Evolutionary conservation across 2,113 vertebrate species (phyloP).

Genomic region (Euleptes europaea): DNA sequence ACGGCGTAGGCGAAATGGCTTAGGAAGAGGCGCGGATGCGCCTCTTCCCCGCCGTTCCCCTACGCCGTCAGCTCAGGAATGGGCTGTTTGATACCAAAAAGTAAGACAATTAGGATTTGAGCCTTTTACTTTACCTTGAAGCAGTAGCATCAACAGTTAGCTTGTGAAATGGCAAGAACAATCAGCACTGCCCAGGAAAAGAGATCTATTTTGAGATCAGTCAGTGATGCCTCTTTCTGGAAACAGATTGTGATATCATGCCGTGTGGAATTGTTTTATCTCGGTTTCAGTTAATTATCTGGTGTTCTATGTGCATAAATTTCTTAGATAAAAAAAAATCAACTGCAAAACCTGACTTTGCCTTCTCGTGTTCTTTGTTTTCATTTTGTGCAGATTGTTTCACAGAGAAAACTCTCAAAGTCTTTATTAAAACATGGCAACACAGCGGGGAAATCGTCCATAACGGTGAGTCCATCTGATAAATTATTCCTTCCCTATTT

Average conservation of each 20-base stretch:
- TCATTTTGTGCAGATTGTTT: slow-evolving; percentile 86
- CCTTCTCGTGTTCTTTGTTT: slow-evolving; percentile 26
- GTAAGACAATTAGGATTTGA: neutral
- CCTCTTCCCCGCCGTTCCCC: no score
- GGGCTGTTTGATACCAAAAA: neutral
- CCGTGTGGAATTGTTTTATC: neutral
- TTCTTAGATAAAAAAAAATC: neutral
- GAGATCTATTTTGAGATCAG: neutral
- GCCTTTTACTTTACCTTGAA: neutral
- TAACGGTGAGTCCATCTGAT: slow-evolving; percentile 83
- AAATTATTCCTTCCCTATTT: slow-evolving; percentile 6
- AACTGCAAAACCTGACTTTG: neutral
- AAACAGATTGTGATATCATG: neutral
- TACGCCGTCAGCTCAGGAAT: no score
- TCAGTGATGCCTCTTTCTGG: neutral
- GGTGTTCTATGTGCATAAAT: neutral
- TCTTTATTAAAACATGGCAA: slow-evolving; percentile 93
- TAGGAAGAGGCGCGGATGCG: no score
- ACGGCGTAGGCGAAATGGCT: no score
- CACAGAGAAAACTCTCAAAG: slow-evolving; percentile 95
- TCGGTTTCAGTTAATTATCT: neutral
- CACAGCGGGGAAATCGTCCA: slow-evolving; percentile 90
- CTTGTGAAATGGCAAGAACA: neutral
- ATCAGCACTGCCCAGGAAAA: neutral
- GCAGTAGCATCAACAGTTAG: neutral